Percentiles rank a stretch among this genome's conserved stretches.
phyloP scores from a whole-genome alignment of 2,888 invertebrate species.

The Syrista parreyssii region DNA sequence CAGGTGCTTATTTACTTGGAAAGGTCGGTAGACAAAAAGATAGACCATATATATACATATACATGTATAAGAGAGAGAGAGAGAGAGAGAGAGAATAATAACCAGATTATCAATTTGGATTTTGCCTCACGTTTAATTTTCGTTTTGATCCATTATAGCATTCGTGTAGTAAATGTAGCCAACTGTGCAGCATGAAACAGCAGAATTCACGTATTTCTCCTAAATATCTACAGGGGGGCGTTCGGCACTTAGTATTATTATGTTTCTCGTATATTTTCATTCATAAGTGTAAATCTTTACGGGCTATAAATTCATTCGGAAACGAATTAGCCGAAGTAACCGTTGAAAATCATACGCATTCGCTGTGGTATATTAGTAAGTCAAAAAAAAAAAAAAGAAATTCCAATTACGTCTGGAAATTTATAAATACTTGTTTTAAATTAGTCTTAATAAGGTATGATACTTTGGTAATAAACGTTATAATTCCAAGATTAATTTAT shows the following conservation, averaged over 20 bases:
- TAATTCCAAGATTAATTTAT: not conserved
- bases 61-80: too few relatives aligned
- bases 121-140: not conserved
- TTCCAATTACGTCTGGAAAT: not conserved
- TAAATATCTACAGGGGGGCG: not conserved
- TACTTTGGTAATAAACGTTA: not conserved
- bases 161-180: not conserved
- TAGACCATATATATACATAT: not conserved
- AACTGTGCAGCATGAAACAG: not conserved
- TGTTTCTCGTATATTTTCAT: not conserved
- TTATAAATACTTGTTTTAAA: not conserved
- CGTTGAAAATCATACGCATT: not conserved
- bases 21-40: not conserved
- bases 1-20: not conserved
- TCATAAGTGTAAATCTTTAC: not conserved
- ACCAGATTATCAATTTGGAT: not conserved
- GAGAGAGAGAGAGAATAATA: not conserved
- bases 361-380: not conserved
- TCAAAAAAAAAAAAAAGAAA: not conserved
- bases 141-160: not conserved
- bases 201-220: not conserved
- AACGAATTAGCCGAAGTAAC: not conserved
- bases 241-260: not conserved
- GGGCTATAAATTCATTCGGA: not conserved
- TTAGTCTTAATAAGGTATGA: not conserved